Conservation (phyloP, 2,113 vertebrate genomes). For the Canis aureus region DNA sequence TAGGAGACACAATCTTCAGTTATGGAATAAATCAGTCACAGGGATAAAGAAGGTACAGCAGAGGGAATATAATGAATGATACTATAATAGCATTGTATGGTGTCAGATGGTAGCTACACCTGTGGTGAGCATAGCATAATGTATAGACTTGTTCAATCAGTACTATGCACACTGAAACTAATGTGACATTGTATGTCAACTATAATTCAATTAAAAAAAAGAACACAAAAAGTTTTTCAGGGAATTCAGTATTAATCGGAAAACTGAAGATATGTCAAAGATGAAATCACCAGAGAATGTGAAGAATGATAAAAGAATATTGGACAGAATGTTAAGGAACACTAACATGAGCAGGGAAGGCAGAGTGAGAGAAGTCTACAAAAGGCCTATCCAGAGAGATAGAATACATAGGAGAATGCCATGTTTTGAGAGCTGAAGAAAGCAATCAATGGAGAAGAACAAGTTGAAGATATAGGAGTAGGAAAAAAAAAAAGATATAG, state of each 20-base stretch:
- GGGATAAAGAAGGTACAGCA: neutral
- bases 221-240: neutral
- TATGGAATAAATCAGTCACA: neutral
- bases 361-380: neutral
- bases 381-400: neutral
- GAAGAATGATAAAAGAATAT: neutral
- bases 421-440: neutral
- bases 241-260: neutral
- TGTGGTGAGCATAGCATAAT: neutral
- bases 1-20: neutral
- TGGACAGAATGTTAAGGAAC: neutral
- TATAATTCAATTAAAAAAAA: neutral
- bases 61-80: neutral
- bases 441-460: neutral
- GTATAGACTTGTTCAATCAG: neutral
- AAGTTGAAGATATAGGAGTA: neutral
- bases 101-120: neutral
- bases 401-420: neutral
- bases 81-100: neutral
- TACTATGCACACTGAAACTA: neutral
- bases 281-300: neutral
- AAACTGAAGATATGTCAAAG: neutral
- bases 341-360: neutral
- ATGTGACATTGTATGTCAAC: neutral
- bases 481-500: neutral